These are phyloP conservation scores for Rhodeus uyekii DNA, from an alignment of 2,797 vertebrate species.

Conservation along the genomic window DNA sequence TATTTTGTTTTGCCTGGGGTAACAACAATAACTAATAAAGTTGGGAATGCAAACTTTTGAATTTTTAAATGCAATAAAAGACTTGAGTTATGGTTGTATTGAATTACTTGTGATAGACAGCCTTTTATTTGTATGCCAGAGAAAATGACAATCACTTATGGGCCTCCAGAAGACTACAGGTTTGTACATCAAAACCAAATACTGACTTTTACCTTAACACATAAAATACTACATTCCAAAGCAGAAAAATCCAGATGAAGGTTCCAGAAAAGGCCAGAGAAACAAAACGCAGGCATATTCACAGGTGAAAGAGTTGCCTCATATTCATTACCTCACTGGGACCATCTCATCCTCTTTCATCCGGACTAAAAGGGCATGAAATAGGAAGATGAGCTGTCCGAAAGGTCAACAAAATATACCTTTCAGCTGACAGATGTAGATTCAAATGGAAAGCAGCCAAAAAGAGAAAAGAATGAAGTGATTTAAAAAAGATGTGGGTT, in stretches of 20 bases:
- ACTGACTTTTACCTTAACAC: slow-evolving; percentile 4
- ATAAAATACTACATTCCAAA: neutral
- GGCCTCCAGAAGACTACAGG: neutral
- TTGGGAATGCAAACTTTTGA: slow-evolving; percentile 25
- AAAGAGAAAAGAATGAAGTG: neutral
- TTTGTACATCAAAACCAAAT: slow-evolving; percentile 11
- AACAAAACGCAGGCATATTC: slow-evolving; percentile 14
- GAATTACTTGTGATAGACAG: slow-evolving; percentile 15
- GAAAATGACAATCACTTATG: slow-evolving; percentile 12
- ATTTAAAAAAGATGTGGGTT: slow-evolving; percentile 20
- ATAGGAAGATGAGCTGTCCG: slow-evolving; percentile 17
- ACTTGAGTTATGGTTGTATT: slow-evolving; percentile 2
- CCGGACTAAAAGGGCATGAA: neutral
- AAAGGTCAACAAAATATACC: neutral
- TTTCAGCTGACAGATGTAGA: slow-evolving; percentile 28
- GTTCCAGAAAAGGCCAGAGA: slow-evolving; percentile 17
- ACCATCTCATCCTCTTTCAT: slow-evolving; percentile 27
- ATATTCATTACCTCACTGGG: slow-evolving; percentile 32
- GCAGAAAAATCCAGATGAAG: neutral
- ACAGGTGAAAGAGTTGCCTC: slow-evolving; percentile 5
- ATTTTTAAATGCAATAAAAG: slow-evolving; percentile 30
- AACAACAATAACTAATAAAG: slow-evolving; percentile 20
- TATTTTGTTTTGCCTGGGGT: slow-evolving; percentile 46
- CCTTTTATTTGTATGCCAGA: slow-evolving; percentile 9
- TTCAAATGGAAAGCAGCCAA: slow-evolving; percentile 40